Evolutionary conservation across 2,797 vertebrate genomes (phyloP).

Genomic region (Vireo griseus): DNA sequence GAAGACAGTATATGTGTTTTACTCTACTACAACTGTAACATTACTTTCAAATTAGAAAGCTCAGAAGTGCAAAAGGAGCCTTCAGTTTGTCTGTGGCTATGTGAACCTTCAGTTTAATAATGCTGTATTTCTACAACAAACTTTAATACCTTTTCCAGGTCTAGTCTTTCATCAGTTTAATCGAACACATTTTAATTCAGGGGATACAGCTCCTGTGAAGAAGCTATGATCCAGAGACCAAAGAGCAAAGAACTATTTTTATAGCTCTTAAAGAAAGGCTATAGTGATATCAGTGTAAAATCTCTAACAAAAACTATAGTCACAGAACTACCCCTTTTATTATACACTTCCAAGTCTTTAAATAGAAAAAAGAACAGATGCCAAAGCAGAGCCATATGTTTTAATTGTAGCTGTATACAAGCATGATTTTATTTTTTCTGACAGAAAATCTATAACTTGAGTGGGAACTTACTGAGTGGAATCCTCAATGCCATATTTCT

Average conservation of each 20-base stretch:
- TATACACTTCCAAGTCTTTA: conserved; percentile 47
- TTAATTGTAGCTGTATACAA: conserved; percentile 68
- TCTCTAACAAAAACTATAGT: conserved; percentile 6
- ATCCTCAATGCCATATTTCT: conserved; percentile 66
- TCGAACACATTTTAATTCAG: neutral
- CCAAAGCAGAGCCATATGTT: conserved; percentile 64
- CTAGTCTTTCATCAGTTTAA: neutral
- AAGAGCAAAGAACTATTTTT: neutral
- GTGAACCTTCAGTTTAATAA: neutral
- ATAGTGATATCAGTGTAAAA: neutral
- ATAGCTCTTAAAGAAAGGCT: neutral
- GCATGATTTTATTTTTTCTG: conserved; percentile 66
- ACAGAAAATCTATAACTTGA: conserved; percentile 71
- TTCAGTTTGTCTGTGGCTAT: neutral
- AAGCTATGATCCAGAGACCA: neutral
- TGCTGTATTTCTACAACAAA: neutral
- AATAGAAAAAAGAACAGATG: conserved; percentile 66
- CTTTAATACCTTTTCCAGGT: neutral
- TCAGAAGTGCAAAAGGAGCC: neutral
- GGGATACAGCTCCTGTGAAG: neutral
- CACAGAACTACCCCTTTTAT: conserved; percentile 22
- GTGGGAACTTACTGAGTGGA: conserved; percentile 67
- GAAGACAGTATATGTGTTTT: neutral
- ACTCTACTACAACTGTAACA: neutral
- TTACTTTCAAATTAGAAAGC: neutral